phyloP scores from a whole-genome alignment of 2,113 vertebrate genomes.

The Uropsilus gracilis region DNA sequence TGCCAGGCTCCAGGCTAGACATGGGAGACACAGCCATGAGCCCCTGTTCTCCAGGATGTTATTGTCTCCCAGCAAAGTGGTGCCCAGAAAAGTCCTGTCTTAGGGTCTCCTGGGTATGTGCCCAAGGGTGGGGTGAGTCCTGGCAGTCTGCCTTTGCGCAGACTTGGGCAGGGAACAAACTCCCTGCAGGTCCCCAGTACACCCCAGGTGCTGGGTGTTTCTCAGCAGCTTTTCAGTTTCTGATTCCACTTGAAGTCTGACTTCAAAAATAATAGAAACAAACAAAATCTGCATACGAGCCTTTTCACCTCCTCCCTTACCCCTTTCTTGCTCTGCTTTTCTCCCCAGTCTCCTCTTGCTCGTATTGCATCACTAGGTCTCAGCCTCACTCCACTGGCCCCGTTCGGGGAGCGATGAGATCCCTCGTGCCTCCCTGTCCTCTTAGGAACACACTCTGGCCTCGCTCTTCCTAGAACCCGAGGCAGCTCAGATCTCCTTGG shows the following conservation, averaged over 20 bases:
- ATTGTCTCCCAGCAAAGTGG: neutral
- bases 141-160: neutral
- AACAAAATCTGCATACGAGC: conserved; percentile 30
- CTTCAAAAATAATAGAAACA: conserved; percentile 54
- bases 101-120: neutral
- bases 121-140: neutral
- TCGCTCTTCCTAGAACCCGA: conserved; percentile 66
- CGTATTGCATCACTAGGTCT: conserved; percentile 32
- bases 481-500: conserved; percentile 30
- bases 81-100: neutral
- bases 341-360: neutral
- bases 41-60: neutral
- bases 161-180: neutral
- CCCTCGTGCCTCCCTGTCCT: conserved; percentile 46
- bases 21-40: neutral
- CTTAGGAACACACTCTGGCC: conserved; percentile 67
- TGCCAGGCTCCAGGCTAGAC: neutral
- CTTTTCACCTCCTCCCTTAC: neutral
- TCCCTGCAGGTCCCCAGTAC: neutral
- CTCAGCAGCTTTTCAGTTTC: neutral
- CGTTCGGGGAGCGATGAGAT: conserved; percentile 19
- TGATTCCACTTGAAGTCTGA: conserved; percentile 25
- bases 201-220: too few species aligned
- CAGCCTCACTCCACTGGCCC: neutral
- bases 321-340: neutral